These are phyloP conservation scores for Gambusia yucatana DNA, from an alignment of 2,797 vertebrate genomes.

Conservation along the genomic window DNA sequence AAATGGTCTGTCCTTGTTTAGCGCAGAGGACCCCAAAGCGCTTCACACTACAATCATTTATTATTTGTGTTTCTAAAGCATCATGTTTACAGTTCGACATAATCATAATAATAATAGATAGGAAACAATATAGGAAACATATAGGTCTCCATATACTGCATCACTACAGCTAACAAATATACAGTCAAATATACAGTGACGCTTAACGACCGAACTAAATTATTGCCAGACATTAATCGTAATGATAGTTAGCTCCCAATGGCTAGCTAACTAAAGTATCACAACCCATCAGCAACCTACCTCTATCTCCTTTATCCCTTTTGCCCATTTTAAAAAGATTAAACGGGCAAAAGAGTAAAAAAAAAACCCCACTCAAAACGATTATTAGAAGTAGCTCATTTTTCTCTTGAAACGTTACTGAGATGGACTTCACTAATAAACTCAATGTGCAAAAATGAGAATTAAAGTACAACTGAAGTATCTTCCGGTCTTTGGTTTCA, in stretches of 20 bases:
- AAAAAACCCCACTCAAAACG: background rate
- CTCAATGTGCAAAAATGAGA: too few relatives aligned
- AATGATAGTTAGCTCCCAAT: background rate
- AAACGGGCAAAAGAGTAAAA: background rate
- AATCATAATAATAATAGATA: background rate
- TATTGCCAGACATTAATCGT: background rate
- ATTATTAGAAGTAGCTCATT: background rate
- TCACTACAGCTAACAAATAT: background rate
- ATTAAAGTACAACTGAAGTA: rapidly evolving
- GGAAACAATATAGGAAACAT: background rate
- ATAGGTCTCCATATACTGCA: background rate
- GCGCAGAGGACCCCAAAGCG: too few relatives aligned
- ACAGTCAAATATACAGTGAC: too few relatives aligned
- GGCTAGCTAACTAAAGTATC: constrained; percentile 9
- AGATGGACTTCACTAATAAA: background rate
- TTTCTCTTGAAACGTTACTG: background rate
- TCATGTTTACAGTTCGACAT: background rate
- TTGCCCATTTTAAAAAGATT: constrained; percentile 75
- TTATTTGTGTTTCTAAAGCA: background rate
- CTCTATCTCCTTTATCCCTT: constrained; percentile 80
- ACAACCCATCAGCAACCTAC: constrained; percentile 61
- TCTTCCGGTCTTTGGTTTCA: constrained; percentile 36
- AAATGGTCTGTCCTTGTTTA: too few relatives aligned
- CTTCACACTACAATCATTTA: too few relatives aligned
- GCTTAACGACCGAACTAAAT: background rate